Evolutionary conservation across 2,797 vertebrate genomes (phyloP), one percentile per base, ranked within the genome.

Genomic region (Hafferia zeledoni): DNA sequence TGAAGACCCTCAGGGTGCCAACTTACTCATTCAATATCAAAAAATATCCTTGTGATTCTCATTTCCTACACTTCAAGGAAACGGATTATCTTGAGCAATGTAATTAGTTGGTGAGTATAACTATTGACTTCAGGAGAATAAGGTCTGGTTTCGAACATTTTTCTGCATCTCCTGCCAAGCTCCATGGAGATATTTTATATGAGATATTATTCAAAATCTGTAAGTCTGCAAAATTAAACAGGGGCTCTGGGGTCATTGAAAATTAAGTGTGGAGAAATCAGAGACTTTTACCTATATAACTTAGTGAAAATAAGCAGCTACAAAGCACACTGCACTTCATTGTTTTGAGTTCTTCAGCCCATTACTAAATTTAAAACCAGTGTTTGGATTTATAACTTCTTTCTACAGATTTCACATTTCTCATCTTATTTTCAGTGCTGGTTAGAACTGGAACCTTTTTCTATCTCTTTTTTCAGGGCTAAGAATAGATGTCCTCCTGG

Each of bases 191-290:
- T 95, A 88, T 78, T 95, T 85, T 82, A 70, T 70, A 87, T 24
- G 56, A 93, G 59, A 91, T 83, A 87, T 85, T 95, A 92, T 87
- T 94, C 87, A 94, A 97, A 96, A 97, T 31, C 89, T 95, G 30
- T 93, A 94, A 95, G 71, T 79, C 77, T 77, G 80, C 74, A 95
- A 97, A 97, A 96, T 94, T 94, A 97, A 96, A 83, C 64, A 72
- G 33, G 63, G 74, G 76, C 92, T 95, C 77, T 84, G 7, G 74
- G 71, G 91, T 71, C 94, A 95, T 94, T 94, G 96, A 96, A 97
- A 98, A 97, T 93, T 89, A 97, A 93, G 89, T 91, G 72, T 92
- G 86, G 95, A 20, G 57, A 94, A 97, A 97, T 35, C 68, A 95
- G 94, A 97, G 52, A 89, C 71, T 80, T 94, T 27, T 89, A 94